Base-by-base conservation (phyloP, 2,113 vertebrate species). In the Peromyscus maniculatus region DNA sequence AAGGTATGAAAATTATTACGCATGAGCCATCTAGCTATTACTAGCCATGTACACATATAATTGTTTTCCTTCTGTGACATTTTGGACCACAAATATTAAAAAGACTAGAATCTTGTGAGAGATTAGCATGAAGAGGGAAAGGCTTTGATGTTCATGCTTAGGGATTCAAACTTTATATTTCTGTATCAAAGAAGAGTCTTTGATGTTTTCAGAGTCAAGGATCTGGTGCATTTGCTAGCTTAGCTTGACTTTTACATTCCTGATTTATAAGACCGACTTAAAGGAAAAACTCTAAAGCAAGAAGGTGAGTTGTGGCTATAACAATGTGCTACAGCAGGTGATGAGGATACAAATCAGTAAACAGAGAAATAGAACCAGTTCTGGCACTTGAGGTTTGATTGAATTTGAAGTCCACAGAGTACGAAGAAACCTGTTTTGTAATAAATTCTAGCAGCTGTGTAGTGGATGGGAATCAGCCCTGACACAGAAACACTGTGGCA, bases 51-150 rank as follows among this genome's bases (percentile, higher is more conserved):
- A 46, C 52, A 1, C 66, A 43, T 57, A 66, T 22, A 92, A 71
- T 52, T 39, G 39, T 3, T 11, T 75, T 74, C 17, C 26, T 64
- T 43, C 9, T 28, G 4, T n/a, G 19, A 62, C 49, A 33, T 90
- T 71, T 52, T 33, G 19, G 8, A 78, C 52, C 46, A 84, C n/a
- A 90, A 62, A 15, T 83, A 69, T 21, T 62, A 78, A 21, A 26
- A 92, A 26, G 33, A 74, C 43, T 57, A 72, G 21, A 33, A 87
- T 91, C 62, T 80, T 91, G 67, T 69, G 55, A 52, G 71, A n/a
- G 75, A 86, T 83, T 57, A 90, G 12, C 90, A 84, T 80, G 43
- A 95, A 93, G 87, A 64, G 82, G 87, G 36, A 96, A 94, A 87
- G 28, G 36, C 64, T 95, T 90, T 93, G 79, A 86, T 93, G 91